Evolutionary conservation across 2,113 vertebrate genomes (phyloP).

Genomic region (Tautogolabrus adspersus): DNA sequence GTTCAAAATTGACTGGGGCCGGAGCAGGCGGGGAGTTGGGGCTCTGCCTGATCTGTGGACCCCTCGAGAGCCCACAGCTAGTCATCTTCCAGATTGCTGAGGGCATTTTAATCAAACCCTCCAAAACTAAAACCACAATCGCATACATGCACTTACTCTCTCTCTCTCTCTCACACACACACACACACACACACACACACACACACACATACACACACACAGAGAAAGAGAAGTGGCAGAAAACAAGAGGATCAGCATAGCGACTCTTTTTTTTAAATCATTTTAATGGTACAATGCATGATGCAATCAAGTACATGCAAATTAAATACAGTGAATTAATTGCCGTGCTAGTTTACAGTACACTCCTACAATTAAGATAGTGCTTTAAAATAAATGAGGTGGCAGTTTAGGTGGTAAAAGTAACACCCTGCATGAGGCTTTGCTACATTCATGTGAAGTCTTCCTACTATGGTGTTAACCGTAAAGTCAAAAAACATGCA

Average conservation of each 20-base stretch:
- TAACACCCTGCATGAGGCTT: not conserved
- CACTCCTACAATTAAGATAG: not conserved
- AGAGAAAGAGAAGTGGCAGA: not conserved
- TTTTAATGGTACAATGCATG: not conserved
- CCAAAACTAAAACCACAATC: conserved; percentile 28
- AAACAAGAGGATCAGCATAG: not conserved
- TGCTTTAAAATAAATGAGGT: not conserved
- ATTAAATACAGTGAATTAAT: not conserved
- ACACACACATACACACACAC: not conserved
- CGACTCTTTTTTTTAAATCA: not conserved
- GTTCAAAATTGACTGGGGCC: conserved; percentile 43
- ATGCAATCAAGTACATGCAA: not conserved
- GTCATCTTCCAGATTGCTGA: conserved; percentile 49
- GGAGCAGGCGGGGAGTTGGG: conserved; percentile 14
- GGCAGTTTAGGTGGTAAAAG: not conserved
- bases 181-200: not conserved
- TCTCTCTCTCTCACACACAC: too few relatives aligned
- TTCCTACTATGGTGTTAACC: not conserved
- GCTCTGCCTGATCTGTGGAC: conserved; percentile 22
- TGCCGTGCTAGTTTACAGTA: not conserved
- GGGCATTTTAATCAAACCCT: conserved; percentile 55
- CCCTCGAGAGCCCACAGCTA: conserved; percentile 33
- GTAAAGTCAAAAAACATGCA: not conserved
- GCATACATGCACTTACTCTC: not conserved
- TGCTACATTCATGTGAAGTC: not conserved